Conservation (phyloP, 2,888 invertebrate species). For the Volucella inanis region DNA sequence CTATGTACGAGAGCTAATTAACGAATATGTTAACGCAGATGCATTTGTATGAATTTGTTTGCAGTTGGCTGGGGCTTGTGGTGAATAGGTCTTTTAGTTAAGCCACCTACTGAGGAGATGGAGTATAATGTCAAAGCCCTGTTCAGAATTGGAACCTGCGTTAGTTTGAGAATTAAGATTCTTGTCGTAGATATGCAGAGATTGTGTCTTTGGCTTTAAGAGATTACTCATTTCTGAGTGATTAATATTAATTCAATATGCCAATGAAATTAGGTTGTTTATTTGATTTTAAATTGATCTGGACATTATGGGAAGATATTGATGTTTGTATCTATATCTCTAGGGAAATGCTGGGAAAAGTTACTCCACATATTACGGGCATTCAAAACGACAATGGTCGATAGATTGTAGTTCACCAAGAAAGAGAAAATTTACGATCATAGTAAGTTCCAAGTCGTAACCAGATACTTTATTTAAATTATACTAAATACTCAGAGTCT, state of each 20-base stretch:
- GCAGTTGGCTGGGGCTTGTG: not conserved
- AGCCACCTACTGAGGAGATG: constrained; percentile 62
- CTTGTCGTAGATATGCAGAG: constrained; percentile 11
- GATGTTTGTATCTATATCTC: not conserved
- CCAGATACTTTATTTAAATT: too few relatives aligned
- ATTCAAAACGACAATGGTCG: not conserved
- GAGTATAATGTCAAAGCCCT: constrained; percentile 40
- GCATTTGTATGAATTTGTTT: constrained; percentile 15
- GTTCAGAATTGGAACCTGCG: constrained; percentile 20
- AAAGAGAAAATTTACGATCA: not conserved
- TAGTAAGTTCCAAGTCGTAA: too few relatives aligned
- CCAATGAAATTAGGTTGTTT: constrained; percentile 37
- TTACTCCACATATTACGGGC: not conserved
- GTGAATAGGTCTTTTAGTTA: constrained; percentile 39
- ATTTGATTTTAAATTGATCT: constrained; percentile 28
- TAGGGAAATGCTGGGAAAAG: not conserved
- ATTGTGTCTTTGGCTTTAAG: constrained; percentile 13
- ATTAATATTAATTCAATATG: constrained; percentile 66
- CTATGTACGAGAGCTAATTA: constrained; percentile 56
- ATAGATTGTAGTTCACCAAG: not conserved
- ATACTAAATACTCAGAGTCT: too few relatives aligned
- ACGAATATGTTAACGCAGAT: constrained; percentile 39
- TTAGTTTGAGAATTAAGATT: constrained; percentile 19
- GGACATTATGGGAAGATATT: constrained; percentile 13
- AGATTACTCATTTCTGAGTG: constrained; percentile 36